phyloP scores from a whole-genome alignment of 2,888 invertebrate species.

The Apeira syringaria region DNA sequence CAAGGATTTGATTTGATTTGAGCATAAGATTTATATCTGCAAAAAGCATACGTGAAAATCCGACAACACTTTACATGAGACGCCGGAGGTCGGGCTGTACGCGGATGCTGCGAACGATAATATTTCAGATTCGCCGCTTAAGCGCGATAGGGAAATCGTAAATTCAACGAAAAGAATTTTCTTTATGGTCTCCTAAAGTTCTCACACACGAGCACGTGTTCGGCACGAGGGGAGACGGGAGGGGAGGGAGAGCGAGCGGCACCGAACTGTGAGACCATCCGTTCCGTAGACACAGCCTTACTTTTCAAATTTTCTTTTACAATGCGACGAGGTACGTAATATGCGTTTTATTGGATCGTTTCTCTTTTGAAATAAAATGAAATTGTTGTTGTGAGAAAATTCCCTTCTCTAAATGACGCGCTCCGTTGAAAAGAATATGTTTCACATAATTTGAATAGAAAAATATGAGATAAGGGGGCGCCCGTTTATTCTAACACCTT shows the following conservation, averaged over 20 bases:
- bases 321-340: constrained; percentile 67
- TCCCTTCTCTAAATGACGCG: constrained; percentile 31
- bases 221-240: constrained; percentile 57
- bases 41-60: constrained; percentile 36
- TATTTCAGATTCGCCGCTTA: constrained; percentile 77
- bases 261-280: constrained; percentile 69
- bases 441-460: constrained; percentile 31
- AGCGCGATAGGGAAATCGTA: constrained; percentile 77
- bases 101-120: constrained; percentile 57
- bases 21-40: constrained; percentile 29
- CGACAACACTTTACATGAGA: constrained; percentile 39
- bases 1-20: constrained; percentile 26
- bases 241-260: constrained; percentile 63
- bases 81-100: constrained; percentile 37
- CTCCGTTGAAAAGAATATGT: constrained; percentile 27
- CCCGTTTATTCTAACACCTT: no score
- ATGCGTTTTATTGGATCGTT: constrained; percentile 70
- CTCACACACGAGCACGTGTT: constrained; percentile 65
- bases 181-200: constrained; percentile 72
- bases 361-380: constrained; percentile 63
- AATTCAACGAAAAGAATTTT: constrained; percentile 72
- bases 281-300: constrained; percentile 62
- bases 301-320: constrained; percentile 70
- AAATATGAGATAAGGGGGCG: constrained; percentile 24
- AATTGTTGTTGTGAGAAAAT: constrained; percentile 55